phyloP scores from a whole-genome alignment of 2,113 vertebrate species.

The Numenius arquata region DNA sequence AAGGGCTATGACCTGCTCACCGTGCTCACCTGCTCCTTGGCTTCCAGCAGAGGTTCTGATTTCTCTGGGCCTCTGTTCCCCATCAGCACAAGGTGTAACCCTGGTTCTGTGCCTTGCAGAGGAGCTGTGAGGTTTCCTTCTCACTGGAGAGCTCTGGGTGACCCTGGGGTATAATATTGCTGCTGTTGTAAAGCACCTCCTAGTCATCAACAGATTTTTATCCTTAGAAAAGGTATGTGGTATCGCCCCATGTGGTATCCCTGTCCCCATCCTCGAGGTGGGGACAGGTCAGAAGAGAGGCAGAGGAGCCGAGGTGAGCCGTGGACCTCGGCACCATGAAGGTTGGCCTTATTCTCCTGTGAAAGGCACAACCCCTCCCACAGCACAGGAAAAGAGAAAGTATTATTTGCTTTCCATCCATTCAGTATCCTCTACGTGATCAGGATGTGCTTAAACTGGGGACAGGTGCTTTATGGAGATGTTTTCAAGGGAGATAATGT shows the following conservation, averaged over 20 bases:
- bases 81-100: rapidly evolving
- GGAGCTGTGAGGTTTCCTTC: background rate
- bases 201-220: background rate
- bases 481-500: background rate
- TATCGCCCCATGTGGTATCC: rapidly evolving
- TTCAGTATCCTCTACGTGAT: rapidly evolving
- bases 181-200: background rate
- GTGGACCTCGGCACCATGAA: background rate
- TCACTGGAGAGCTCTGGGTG: background rate
- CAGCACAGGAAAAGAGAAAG: background rate
- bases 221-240: background rate
- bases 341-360: background rate
- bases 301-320: background rate
- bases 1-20: background rate
- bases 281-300: background rate
- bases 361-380: background rate
- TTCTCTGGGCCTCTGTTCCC: background rate
- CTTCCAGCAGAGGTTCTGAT: background rate
- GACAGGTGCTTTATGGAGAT: background rate
- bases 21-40: background rate
- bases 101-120: background rate
- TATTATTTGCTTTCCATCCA: background rate
- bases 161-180: background rate
- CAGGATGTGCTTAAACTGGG: background rate
- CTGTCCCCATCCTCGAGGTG: background rate